Evolutionary conservation across 2,888 invertebrate genomes (phyloP).

Genomic region (Onchidella celtica): DNA sequence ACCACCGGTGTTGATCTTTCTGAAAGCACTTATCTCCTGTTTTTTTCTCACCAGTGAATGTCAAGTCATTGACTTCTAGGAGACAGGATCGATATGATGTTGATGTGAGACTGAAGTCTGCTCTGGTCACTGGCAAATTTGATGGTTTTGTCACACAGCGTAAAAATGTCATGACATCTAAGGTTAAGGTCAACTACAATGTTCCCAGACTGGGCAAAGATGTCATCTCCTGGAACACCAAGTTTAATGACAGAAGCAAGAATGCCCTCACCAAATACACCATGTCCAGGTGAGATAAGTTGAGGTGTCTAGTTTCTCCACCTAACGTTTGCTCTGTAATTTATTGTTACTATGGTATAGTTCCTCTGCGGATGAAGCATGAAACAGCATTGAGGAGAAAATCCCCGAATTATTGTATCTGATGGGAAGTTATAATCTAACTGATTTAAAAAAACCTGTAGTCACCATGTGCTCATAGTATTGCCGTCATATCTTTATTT

Average conservation of each 20-base stretch:
- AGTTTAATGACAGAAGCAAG: conserved; percentile 56
- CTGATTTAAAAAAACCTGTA: too few relatives aligned
- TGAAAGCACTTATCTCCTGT: too few relatives aligned
- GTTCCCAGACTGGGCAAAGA: conserved; percentile 58
- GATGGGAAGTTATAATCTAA: too few relatives aligned
- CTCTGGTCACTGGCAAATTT: conserved; percentile 13
- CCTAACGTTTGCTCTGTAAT: too few relatives aligned
- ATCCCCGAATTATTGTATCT: too few relatives aligned
- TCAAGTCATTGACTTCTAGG: background rate
- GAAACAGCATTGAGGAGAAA: too few relatives aligned
- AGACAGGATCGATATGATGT: conserved; percentile 42
- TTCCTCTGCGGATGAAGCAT: too few relatives aligned
- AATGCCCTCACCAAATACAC: conserved; percentile 54
- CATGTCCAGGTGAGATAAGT: conserved; percentile 57
- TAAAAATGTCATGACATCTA: conserved; percentile 41
- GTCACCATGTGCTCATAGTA: too few relatives aligned
- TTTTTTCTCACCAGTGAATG: conserved; percentile 33
- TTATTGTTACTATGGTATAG: too few relatives aligned
- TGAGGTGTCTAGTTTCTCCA: too few relatives aligned
- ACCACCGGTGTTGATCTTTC: too few relatives aligned
- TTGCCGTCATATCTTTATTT: too few relatives aligned
- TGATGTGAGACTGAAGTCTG: conserved; percentile 48
- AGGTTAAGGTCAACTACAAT: conserved; percentile 59
- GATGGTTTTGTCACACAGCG: conserved; percentile 28
- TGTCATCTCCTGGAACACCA: conserved; percentile 56